Base-by-base conservation (phyloP, 1,140 invertebrate species). In the Branchinecta lynchi region DNA sequence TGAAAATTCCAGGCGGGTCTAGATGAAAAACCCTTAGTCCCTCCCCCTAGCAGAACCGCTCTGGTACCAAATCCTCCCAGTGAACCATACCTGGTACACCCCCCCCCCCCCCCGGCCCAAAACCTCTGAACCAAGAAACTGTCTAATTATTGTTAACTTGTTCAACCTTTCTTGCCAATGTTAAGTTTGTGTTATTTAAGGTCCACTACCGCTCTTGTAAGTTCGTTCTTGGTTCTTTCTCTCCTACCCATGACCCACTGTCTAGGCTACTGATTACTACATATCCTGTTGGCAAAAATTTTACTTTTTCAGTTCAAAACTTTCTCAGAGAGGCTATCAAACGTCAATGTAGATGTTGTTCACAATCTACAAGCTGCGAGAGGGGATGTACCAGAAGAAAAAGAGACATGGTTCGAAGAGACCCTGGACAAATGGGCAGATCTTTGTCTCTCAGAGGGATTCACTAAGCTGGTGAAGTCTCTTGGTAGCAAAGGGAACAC, bases 371-470 rank as follows among this genome's bases (percentile, higher is more conserved):
- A 90, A 80, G 81, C 82, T 75, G 84, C 89, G 77, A 17, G 70
- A 8, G 80, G 81, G 67, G 80, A 83, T 46, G 79, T 83, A 44
- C 81, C 83, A 46, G 85, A 88, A 73, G 85, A 88, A 71, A 77
- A 78, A 46, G 84, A 86, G 73, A 90, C 89, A 5, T 86, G 86
- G 77, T 93, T 95, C 77, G 81, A 85, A 75, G 83, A 90, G 76
- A 83, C 89, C 0, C 75, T 94, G n/a, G 81, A 86, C 72, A 93
- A 93, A 83, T 95, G 92, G 92, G 85, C 84, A 74, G 85, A 86
- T 46, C 80, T 93, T 21, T 93, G 95, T 79, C 83, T 89, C 69
- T 89, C 90, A 3, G 84, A 90, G 74, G 86, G 87, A 75, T 96
- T 87, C 79, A 82, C 83, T 66, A 80, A 82, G 21, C 90, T 95